Evolutionary conservation across 1,140 invertebrate genomes (phyloP).

Genomic region (Drosophila pseudoananassae): DNA sequence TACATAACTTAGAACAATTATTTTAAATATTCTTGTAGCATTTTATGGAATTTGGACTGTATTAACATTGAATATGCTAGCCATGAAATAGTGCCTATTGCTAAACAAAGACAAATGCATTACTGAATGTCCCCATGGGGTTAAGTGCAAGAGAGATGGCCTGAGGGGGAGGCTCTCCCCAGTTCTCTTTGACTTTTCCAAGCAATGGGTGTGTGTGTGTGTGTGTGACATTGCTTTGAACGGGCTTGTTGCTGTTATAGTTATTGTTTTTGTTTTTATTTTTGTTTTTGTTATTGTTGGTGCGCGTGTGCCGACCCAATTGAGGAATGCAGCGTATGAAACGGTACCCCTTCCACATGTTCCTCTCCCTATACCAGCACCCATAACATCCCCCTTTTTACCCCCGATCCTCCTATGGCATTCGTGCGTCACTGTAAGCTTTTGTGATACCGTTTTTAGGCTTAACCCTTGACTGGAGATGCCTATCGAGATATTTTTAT

Average conservation of each 20-base stretch:
- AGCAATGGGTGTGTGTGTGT: constrained; percentile 6
- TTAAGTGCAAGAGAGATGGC: constrained; percentile 2
- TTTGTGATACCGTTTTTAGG: constrained; percentile 22
- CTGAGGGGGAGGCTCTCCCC: neutral
- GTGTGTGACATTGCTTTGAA: constrained; percentile 60
- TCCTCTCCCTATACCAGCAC: neutral
- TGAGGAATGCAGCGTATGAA: constrained; percentile 63
- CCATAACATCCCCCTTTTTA: neutral
- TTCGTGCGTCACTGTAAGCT: neutral
- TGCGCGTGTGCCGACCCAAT: constrained; percentile 75
- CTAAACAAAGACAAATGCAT: constrained; percentile 72
- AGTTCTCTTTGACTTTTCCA: constrained; percentile 1
- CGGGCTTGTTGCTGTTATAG: constrained; percentile 34
- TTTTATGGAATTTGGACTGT: constrained; percentile 21
- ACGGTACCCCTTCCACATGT: constrained; percentile 7
- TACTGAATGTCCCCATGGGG: constrained; percentile 22
- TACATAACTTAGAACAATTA: no score
- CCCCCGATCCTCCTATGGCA: neutral
- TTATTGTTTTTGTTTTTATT: constrained; percentile 18
- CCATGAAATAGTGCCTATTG: constrained; percentile 48
- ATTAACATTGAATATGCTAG: constrained; percentile 48
- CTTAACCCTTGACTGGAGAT: constrained; percentile 29
- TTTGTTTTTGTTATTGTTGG: constrained; percentile 19
- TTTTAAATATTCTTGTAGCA: no score
- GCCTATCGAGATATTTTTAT: neutral